Conservation (phyloP, 2,113 vertebrate genomes). For the Leptocoma aspasia region DNA sequence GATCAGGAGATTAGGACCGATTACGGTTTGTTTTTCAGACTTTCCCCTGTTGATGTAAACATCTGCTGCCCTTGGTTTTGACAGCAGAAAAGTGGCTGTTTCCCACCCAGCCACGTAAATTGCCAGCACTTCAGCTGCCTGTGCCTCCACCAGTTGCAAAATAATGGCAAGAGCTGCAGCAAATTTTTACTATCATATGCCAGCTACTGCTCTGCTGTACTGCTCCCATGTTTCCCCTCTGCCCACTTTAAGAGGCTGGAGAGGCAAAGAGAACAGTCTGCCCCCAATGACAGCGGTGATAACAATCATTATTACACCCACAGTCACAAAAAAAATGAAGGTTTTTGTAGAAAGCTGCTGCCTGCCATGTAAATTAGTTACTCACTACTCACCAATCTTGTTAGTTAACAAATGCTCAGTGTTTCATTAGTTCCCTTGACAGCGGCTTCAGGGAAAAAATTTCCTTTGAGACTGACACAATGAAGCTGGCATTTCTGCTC, state of each 20-base stretch:
- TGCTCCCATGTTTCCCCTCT: neutral
- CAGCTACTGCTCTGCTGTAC: neutral
- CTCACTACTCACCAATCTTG: neutral
- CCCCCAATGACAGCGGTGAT: neutral
- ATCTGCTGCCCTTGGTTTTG: neutral
- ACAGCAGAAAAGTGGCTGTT: neutral
- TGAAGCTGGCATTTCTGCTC: neutral
- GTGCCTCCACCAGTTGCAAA: neutral
- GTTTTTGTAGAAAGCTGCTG: neutral
- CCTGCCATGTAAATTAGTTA: neutral
- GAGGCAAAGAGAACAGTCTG: neutral
- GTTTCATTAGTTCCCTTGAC: constrained; percentile 6
- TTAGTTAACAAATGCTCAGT: constrained; percentile 25
- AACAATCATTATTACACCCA: neutral
- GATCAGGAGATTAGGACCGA: neutral
- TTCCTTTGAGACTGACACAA: neutral
- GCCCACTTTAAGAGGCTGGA: neutral
- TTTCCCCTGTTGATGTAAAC: neutral
- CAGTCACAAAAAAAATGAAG: neutral
- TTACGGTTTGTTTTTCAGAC: neutral
- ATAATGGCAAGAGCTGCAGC: neutral
- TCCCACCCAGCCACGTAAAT: neutral
- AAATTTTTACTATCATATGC: neutral
- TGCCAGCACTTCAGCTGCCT: neutral
- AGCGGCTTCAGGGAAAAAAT: neutral